phyloP scores from a whole-genome alignment of 2,113 vertebrate species.

The Bombycilla garrulus region DNA sequence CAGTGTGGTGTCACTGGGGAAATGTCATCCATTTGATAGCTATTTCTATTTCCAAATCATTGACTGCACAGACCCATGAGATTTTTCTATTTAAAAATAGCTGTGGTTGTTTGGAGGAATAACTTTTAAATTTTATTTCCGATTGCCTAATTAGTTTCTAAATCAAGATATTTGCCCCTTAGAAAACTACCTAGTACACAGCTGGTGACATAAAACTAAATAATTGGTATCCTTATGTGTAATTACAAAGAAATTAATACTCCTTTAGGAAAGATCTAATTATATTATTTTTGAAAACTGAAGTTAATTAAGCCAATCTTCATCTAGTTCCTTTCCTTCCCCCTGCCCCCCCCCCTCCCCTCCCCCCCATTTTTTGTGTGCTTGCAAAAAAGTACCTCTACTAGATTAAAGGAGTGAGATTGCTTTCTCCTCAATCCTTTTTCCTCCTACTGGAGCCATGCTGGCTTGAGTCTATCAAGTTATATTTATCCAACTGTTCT shows the following conservation, averaged over 20 bases:
- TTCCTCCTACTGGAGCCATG: background rate
- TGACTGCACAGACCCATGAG: background rate
- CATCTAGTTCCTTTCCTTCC: background rate
- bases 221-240: slow-evolving; percentile 46
- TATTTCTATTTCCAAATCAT: background rate
- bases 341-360: background rate
- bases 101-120: background rate
- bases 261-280: slow-evolving; percentile 27
- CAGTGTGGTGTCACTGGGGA: background rate
- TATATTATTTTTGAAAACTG: background rate
- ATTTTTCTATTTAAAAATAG: background rate
- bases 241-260: slow-evolving; percentile 16
- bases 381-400: background rate
- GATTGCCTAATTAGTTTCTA: slow-evolving; percentile 57
- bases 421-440: background rate
- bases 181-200: background rate
- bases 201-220: slow-evolving; percentile 37
- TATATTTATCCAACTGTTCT: slow-evolving; percentile 48
- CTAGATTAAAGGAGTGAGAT: background rate
- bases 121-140: slow-evolving; percentile 35
- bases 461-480: slow-evolving; percentile 11
- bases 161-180: slow-evolving; percentile 21
- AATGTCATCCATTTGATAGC: background rate
- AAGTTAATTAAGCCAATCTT: slow-evolving; percentile 21
- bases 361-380: background rate